Percentiles rank a stretch among this genome's conserved stretches.
Conservation (phyloP, 2,113 vertebrate genomes). For the Passer domesticus region DNA sequence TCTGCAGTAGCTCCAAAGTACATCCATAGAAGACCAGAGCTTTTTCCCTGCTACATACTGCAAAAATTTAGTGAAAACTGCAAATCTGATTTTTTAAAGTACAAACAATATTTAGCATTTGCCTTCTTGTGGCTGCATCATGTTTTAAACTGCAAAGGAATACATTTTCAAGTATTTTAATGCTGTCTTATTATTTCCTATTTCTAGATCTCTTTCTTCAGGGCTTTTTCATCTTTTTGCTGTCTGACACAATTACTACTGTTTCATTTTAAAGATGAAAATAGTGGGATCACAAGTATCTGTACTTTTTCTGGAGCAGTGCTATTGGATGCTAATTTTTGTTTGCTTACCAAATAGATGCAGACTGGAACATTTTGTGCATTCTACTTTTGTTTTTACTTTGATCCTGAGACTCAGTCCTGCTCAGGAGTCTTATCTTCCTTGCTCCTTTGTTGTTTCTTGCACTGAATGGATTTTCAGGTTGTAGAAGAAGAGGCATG, state of each 20-base stretch:
- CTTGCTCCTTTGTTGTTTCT: background rate
- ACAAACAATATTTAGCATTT: background rate
- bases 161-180: background rate
- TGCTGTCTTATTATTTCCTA: background rate
- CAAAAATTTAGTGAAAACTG: background rate
- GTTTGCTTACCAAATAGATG: background rate
- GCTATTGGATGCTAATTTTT: background rate
- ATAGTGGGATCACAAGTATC: background rate
- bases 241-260: background rate
- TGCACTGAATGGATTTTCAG: background rate
- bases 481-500: background rate
- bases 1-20: background rate
- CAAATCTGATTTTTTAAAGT: background rate
- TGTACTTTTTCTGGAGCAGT: background rate
- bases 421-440: background rate
- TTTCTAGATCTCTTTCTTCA: background rate
- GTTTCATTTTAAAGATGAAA: background rate
- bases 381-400: background rate
- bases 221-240: background rate
- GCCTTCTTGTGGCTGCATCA: rapidly evolving
- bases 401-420: background rate
- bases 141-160: background rate
- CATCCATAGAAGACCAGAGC: background rate
- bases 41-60: background rate
- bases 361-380: background rate